These are phyloP conservation scores for Ctena decussata DNA, from an alignment of 2,888 invertebrate genomes.

Conservation along the genomic window DNA sequence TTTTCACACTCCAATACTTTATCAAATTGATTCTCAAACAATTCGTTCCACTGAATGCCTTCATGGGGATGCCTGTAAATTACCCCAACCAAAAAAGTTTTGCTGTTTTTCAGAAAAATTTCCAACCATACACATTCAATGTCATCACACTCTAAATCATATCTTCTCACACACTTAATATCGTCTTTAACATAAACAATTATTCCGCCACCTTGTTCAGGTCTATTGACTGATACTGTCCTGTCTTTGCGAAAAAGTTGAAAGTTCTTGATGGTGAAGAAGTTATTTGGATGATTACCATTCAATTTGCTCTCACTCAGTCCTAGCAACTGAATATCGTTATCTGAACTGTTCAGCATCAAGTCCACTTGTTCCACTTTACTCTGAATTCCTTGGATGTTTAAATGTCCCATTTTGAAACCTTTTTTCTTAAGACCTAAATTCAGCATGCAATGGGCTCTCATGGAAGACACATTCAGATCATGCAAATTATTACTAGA, in stretches of 20 bases:
- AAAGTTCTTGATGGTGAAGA: background rate
- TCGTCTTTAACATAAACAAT: constrained; percentile 1
- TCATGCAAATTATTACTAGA: too few relatives aligned
- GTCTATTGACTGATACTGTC: background rate
- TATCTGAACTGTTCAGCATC: too few relatives aligned
- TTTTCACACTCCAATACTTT: too few relatives aligned
- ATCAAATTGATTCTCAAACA: constrained; percentile 1
- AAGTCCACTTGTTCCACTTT: too few relatives aligned
- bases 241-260: constrained; percentile 1
- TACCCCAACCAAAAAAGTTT: background rate
- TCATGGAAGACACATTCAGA: background rate
- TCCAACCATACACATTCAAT: too few relatives aligned
- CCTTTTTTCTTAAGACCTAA: background rate
- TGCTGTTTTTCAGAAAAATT: background rate
- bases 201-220: background rate
- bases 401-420: background rate
- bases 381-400: too few relatives aligned
- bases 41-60: background rate
- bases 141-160: background rate
- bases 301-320: background rate
- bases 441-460: background rate
- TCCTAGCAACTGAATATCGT: background rate
- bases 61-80: background rate
- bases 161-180: background rate
- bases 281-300: background rate